Percentiles rank a stretch among this genome's conserved stretches.
phyloP scores from a whole-genome alignment of 2,113 vertebrate species.

The Aix galericulata region DNA sequence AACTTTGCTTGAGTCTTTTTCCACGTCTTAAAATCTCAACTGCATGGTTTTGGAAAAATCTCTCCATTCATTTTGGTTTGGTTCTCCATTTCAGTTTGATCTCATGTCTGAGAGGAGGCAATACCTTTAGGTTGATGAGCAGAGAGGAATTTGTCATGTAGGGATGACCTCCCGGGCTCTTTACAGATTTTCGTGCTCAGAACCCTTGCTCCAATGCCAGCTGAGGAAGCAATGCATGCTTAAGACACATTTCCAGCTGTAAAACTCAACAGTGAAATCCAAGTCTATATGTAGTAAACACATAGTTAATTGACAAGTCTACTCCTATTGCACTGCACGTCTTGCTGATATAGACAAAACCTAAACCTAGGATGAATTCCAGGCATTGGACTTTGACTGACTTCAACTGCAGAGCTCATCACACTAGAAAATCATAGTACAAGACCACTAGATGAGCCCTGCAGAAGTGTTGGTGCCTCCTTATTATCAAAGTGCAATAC shows the following conservation, averaged over 20 bases:
- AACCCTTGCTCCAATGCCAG: not conserved
- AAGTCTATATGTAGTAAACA: not conserved
- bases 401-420: not conserved
- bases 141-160: not conserved
- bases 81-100: not conserved
- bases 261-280: no score
- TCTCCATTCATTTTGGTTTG: not conserved
- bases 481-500: not conserved
- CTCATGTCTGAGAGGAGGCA: not conserved
- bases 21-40: not conserved
- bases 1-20: not conserved
- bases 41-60: not conserved
- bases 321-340: fast-evolving
- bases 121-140: not conserved
- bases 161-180: not conserved
- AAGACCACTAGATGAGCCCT: not conserved
- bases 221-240: not conserved
- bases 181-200: not conserved
- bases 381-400: not conserved
- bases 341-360: not conserved
- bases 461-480: not conserved
- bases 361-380: not conserved
- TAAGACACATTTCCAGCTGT: not conserved
- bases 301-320: not conserved
- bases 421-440: not conserved